Evolutionary conservation across 2,797 vertebrate genomes (phyloP).

Genomic region (Threskiornis aethiopicus): DNA sequence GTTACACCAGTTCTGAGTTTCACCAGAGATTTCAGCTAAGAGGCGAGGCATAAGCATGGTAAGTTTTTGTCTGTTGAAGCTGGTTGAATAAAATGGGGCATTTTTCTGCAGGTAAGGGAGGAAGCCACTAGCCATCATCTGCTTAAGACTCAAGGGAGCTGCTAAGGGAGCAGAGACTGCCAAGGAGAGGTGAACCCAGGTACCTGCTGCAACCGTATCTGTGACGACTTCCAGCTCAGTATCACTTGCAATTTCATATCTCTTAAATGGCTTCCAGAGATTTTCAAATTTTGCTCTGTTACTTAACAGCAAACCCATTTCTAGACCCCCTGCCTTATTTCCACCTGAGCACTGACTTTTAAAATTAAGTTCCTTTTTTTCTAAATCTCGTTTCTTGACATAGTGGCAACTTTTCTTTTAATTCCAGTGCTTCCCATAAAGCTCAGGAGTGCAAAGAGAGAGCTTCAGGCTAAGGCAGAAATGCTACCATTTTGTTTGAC

Average conservation of each 20-base stretch:
- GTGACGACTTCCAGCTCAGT: not conserved
- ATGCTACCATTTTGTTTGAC: not conserved
- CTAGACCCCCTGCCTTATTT: not conserved
- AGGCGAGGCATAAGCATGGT: fast-evolving
- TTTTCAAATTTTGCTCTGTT: not conserved
- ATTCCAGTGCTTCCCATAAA: not conserved
- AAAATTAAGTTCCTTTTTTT: not conserved
- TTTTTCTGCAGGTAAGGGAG: not conserved
- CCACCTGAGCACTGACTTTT: not conserved
- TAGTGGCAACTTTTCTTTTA: not conserved
- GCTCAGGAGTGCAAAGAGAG: not conserved
- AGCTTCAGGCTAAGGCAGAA: not conserved
- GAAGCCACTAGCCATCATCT: not conserved
- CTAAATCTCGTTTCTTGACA: not conserved
- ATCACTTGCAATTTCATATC: not conserved
- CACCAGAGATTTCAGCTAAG: not conserved
- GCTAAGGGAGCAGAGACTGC: not conserved
- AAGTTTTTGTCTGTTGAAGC: not conserved
- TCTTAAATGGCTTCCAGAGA: not conserved
- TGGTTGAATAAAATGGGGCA: not conserved
- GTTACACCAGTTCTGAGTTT: not conserved
- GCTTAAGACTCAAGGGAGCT: not conserved
- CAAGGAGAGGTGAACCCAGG: not conserved
- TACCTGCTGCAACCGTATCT: not conserved
- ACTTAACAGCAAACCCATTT: not conserved